A percentile compares a stretch with the other conserved stretches of the same genome.
phyloP scores from a whole-genome alignment of 2,888 invertebrate genomes.

The Gymnoscelis rufifasciata region DNA sequence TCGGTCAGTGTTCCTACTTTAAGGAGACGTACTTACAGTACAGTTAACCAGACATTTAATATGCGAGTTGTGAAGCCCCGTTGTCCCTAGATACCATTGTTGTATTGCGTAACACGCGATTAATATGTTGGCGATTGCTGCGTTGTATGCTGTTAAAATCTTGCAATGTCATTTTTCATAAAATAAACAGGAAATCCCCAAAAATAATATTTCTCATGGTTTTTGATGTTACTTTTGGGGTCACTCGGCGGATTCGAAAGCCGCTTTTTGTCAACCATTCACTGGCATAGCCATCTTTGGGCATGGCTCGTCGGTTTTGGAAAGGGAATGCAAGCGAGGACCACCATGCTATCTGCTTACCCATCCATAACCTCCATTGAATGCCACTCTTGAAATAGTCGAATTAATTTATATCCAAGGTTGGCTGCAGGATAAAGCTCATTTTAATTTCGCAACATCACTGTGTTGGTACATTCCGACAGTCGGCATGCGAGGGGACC shows the following conservation, averaged over 20 bases:
- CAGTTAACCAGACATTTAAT: slow-evolving; percentile 8
- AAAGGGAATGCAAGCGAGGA: slow-evolving; percentile 21
- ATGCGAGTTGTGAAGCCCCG: slow-evolving; percentile 12
- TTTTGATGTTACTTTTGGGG: slow-evolving; percentile 18
- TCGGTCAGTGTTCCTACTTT: too few species aligned
- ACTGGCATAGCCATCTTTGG: slow-evolving; percentile 34
- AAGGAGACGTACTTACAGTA: slow-evolving; percentile 9
- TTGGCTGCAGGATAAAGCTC: slow-evolving; percentile 19
- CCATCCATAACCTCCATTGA: slow-evolving; percentile 7
- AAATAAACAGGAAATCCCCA: too few species aligned
- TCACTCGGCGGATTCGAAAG: slow-evolving; percentile 33
- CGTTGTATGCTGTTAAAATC: too few species aligned
- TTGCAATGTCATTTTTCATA: too few species aligned
- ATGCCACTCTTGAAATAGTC: slow-evolving; percentile 8
- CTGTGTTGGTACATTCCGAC: slow-evolving; percentile 19
- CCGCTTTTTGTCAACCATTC: slow-evolving; percentile 36
- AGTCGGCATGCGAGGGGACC: slow-evolving; percentile 32
- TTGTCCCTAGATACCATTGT: slow-evolving; percentile 16
- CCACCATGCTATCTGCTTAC: slow-evolving; percentile 12
- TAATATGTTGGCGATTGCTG: slow-evolving; percentile 8
- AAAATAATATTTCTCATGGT: slow-evolving; percentile 19
- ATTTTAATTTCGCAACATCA: slow-evolving; percentile 6
- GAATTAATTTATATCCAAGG: slow-evolving; percentile 15
- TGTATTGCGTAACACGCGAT: slow-evolving; percentile 14
- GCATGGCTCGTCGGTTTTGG: slow-evolving; percentile 25